Evolutionary conservation across 1,140 invertebrate genomes (phyloP).

Genomic region (Heliconius melpomene): DNA sequence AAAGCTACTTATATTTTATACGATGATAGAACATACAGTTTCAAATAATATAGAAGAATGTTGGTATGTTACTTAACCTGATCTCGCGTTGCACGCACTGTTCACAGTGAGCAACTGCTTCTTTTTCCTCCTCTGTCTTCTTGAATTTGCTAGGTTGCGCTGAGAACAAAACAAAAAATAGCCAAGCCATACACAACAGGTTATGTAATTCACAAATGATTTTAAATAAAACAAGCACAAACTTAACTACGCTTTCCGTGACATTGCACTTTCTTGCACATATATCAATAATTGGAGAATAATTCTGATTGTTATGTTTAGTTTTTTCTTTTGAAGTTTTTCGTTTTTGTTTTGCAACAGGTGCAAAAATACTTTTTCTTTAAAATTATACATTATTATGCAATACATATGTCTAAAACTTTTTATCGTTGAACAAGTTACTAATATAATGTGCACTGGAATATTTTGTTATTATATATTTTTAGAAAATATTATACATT

Average conservation of each 20-base stretch:
- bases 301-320: not conserved
- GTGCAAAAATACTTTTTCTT: not conserved
- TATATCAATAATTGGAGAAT: not conserved
- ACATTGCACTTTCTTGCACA: not conserved
- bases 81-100: conserved; percentile 51
- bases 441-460: no score
- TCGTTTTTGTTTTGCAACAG: no score
- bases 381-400: no score
- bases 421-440: no score
- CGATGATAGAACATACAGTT: conserved; percentile 31
- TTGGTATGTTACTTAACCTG: conserved; percentile 51
- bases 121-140: conserved; percentile 48
- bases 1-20: not conserved
- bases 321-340: no score
- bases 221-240: not conserved
- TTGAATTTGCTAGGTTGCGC: conserved; percentile 53
- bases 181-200: conserved; percentile 49
- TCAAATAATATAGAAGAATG: conserved; percentile 49
- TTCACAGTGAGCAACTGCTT: conserved; percentile 47
- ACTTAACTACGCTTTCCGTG: not conserved
- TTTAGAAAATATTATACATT: not conserved
- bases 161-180: conserved; percentile 59
- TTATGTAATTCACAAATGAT: conserved; percentile 3
- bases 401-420: no score
- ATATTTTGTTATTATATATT: no score